Evolutionary conservation across 2,113 vertebrate genomes (phyloP).

Genomic region (Ardeotis arabs): DNA sequence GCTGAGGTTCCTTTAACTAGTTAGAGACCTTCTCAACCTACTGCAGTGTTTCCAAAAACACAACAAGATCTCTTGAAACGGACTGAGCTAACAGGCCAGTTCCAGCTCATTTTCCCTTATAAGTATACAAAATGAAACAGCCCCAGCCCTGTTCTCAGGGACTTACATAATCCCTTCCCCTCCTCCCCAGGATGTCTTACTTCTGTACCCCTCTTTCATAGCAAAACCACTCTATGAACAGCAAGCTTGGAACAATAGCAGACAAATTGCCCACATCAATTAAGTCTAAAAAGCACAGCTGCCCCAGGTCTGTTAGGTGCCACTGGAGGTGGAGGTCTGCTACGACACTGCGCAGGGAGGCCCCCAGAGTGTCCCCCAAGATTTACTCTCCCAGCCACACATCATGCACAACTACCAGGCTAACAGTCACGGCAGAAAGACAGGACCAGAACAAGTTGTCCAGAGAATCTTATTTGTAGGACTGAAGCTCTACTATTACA

Average conservation of each 20-base stretch:
- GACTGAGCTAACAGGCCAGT: not conserved
- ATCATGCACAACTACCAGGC: not conserved
- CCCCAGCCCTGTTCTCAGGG: not conserved
- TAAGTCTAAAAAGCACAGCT: not conserved
- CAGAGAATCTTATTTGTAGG: not conserved
- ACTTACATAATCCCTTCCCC: not conserved
- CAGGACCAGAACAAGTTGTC: not conserved
- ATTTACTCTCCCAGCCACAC: not conserved
- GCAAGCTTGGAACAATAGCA: not conserved
- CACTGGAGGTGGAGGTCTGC: not conserved
- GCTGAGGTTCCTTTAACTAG: not conserved
- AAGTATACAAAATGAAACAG: slow-evolving; percentile 3
- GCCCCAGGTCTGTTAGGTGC: fast-evolving
- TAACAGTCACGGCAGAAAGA: not conserved
- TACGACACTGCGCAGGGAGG: not conserved
- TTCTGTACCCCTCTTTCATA: not conserved
- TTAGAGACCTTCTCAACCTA: not conserved
- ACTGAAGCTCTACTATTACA: not conserved
- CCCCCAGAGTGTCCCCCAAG: not conserved
- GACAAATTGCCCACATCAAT: not conserved
- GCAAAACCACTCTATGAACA: fast-evolving
- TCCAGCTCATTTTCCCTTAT: slow-evolving; percentile 31
- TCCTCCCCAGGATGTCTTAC: not conserved
- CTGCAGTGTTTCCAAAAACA: not conserved
- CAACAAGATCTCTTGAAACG: not conserved